Evolutionary conservation across 1,140 invertebrate genomes (phyloP).

Genomic region (Telenomus remus): DNA sequence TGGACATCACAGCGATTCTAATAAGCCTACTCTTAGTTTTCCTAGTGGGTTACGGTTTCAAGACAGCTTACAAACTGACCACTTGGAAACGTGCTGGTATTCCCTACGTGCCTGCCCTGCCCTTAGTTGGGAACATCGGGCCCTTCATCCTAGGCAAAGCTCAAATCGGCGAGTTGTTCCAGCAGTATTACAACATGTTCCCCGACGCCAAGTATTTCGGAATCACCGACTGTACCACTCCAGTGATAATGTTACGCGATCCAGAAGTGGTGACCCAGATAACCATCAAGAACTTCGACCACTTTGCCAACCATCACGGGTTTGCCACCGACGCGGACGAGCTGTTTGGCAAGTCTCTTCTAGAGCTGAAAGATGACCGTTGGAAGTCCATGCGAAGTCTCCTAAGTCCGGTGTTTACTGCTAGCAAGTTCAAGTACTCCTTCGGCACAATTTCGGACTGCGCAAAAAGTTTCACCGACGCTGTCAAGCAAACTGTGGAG

Average conservation of each 20-base stretch:
- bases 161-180: constrained; percentile 26
- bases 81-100: constrained; percentile 20
- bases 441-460: constrained; percentile 61
- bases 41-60: constrained; percentile 1
- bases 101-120: constrained; percentile 22
- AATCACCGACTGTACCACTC: constrained; percentile 57
- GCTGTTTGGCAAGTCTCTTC: constrained; percentile 75
- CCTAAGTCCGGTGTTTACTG: constrained; percentile 68
- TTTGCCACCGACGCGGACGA: constrained; percentile 17
- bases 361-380: constrained; percentile 73
- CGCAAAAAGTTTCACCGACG: constrained; percentile 7
- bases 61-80: constrained; percentile 2
- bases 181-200: constrained; percentile 39
- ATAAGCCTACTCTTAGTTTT: neutral
- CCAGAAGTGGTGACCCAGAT: constrained; percentile 38
- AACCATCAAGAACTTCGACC: constrained; percentile 35
- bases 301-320: constrained; percentile 24
- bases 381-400: constrained; percentile 70
- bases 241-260: constrained; percentile 43
- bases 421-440: constrained; percentile 66
- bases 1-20: constrained; percentile 4
- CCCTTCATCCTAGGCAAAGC: constrained; percentile 11
- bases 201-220: constrained; percentile 58
- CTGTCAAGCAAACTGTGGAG: neutral
- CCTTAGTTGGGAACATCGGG: constrained; percentile 41